Evolutionary conservation across 2,888 invertebrate genomes (phyloP).

Genomic region (Cheilosia vernalis): DNA sequence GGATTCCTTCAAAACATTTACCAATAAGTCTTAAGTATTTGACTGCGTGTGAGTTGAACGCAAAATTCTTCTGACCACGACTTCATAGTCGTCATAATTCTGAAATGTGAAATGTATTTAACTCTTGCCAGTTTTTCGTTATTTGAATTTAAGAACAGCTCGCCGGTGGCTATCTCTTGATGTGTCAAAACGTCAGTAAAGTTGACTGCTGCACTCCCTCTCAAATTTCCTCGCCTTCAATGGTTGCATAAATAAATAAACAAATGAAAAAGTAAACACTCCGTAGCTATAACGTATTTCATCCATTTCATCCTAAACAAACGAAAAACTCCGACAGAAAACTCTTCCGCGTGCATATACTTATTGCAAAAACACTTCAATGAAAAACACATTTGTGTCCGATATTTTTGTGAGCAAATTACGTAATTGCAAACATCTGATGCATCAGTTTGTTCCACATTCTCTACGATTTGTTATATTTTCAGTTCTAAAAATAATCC

Average conservation of each 20-base stretch:
- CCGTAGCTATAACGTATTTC: too few relatives aligned
- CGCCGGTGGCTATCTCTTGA: too few relatives aligned
- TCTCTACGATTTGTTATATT: conserved; percentile 41
- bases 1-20: too few relatives aligned
- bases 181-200: neutral
- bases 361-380: conserved; percentile 26
- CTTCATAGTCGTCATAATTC: too few relatives aligned
- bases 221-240: neutral
- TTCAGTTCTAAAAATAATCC: conserved; percentile 58
- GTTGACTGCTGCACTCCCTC: neutral
- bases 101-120: too few relatives aligned
- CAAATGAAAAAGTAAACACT: conserved; percentile 1
- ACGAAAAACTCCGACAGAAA: conserved; percentile 4
- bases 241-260: conserved; percentile 5
- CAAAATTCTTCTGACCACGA: too few relatives aligned
- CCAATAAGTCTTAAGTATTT: too few relatives aligned
- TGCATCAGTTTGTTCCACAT: conserved; percentile 54
- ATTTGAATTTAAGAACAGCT: too few relatives aligned
- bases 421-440: conserved; percentile 70
- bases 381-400: conserved; percentile 29
- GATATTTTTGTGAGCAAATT: conserved; percentile 45
- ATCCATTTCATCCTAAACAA: conserved; percentile 15
- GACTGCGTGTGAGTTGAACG: too few relatives aligned
- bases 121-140: too few relatives aligned
- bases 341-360: conserved; percentile 49